A percentile compares a stretch with the other conserved stretches of the same genome.
Conservation (phyloP, 2,888 invertebrate species). For the Arrhopalites spinosus region DNA sequence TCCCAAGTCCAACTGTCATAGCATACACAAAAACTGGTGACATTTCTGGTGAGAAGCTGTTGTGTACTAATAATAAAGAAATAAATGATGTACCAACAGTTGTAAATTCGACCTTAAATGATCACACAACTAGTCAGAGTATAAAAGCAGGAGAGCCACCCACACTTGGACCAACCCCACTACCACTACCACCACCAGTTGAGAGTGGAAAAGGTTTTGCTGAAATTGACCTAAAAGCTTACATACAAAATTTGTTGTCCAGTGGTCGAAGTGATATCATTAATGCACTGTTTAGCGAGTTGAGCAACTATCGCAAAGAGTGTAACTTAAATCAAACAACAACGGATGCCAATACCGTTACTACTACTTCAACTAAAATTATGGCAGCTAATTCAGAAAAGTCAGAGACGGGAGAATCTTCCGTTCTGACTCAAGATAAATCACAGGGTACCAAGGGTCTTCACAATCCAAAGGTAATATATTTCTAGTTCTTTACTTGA, state of each 20-base stretch:
- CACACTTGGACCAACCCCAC: too few species aligned
- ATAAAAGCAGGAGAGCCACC: not conserved
- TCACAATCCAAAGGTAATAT: constrained; percentile 63
- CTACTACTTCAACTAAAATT: too few species aligned
- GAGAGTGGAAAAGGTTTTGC: not conserved
- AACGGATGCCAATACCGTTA: too few species aligned
- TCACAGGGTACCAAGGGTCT: constrained; percentile 15
- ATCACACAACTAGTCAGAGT: not conserved
- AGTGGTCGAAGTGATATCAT: constrained; percentile 4
- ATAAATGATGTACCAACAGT: too few species aligned
- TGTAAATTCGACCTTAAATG: not conserved
- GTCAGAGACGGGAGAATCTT: not conserved
- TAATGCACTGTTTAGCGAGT: not conserved
- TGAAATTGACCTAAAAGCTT: constrained; percentile 1
- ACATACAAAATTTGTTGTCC: not conserved
- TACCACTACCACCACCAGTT: too few species aligned
- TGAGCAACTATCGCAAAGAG: constrained; percentile 7
- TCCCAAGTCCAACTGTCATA: too few species aligned
- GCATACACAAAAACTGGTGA: too few species aligned
- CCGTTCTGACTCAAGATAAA: not conserved
- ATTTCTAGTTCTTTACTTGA: too few species aligned
- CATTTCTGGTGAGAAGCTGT: too few species aligned
- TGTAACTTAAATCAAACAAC: not conserved
- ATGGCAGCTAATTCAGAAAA: too few species aligned
- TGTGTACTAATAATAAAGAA: too few species aligned